Base-by-base conservation (phyloP, 1,140 invertebrate species). In the Delia radicum region DNA sequence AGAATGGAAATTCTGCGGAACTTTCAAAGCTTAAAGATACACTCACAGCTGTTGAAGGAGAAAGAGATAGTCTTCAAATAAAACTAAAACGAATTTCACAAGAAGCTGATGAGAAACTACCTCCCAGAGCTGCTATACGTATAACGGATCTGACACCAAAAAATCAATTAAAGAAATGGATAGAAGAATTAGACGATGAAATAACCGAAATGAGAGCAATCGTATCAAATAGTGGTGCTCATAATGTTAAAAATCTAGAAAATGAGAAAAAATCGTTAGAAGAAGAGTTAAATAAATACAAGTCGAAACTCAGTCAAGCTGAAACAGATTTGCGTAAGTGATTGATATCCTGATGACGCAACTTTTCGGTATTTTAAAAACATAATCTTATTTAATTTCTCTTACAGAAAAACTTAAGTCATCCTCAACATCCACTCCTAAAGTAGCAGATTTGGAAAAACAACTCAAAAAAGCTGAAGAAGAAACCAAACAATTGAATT, bases 151-250 rank as follows among this genome's bases (percentile, higher is more conserved):
- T 82, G 13, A 86, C 81, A 26, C 83, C 85, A 0, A 86, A 86
- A 74, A 83, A 81, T 73, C 83, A 85, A 18, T 78, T 86, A 3
- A 83, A 82, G 74, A 85, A 85, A 73, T 86, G 85, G 83, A 79
- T 86, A 8, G 85, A 85, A 48, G 85, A 86, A 75, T 77, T 85
- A 10, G 85, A 86, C 72, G 83, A 86, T 73, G 85, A 86, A 75
- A 86, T 86, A 15, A 75, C 73, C 8, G 85, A 86, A 71, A 77
- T 85, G 79, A 78, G 85, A 12, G 81, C 80, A 1, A 79, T 84
- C 46, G 78, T 85, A 10, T 76, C 78, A 26, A 83, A 79, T 48
- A 76, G 75, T 71, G 77, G 79, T 1, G 77, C 76, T 3, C 78
- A 78, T 42, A 80, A 84, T 55, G 15, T 85, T 0, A 84, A 85